Conservation (phyloP, 2,888 invertebrate genomes). For the Sarcophaga rosellei region DNA sequence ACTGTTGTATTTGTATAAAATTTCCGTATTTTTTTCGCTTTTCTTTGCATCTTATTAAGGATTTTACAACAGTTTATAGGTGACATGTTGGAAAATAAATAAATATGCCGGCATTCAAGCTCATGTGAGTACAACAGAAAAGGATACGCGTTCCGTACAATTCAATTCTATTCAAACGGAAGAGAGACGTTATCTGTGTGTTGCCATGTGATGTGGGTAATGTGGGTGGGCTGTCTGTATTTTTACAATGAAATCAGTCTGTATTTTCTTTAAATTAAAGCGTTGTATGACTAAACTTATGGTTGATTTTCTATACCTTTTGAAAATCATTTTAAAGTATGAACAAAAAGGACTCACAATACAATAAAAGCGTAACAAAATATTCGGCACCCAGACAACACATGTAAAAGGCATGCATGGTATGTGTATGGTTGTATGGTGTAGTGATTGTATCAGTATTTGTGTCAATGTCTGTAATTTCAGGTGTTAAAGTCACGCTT, state of each 20-base stretch:
- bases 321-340: neutral
- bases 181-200: no score
- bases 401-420: no score
- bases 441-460: neutral
- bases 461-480: neutral
- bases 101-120: neutral
- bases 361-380: neutral
- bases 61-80: neutral
- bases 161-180: no score
- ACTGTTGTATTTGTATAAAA: neutral
- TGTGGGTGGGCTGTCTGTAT: no score
- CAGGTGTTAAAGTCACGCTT: slow-evolving; percentile 50
- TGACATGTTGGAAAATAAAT: neutral
- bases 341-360: neutral
- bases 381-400: neutral
- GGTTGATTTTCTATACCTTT: neutral
- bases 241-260: no score
- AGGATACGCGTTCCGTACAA: no score
- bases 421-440: neutral
- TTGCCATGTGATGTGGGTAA: no score
- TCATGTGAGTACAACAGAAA: no score
- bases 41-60: no score
- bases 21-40: no score
- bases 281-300: no score
- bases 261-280: no score